Evolutionary conservation across 2,888 invertebrate species (phyloP).

Genomic region (Serrognathus titanus): DNA sequence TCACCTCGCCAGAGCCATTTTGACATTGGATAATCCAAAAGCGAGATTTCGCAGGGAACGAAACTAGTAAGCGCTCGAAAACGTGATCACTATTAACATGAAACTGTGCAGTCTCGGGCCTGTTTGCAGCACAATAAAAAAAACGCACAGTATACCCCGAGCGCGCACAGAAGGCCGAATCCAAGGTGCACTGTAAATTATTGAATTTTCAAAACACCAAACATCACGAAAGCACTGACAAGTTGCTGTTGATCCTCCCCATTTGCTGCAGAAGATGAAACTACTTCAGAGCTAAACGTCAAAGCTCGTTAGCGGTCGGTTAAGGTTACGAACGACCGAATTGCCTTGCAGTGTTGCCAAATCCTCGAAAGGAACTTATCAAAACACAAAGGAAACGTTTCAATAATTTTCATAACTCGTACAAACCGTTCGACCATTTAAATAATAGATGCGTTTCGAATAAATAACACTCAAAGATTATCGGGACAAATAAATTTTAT

Average conservation of each 20-base stretch:
- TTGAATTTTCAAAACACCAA: conserved; percentile 14
- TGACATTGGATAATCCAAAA: conserved; percentile 61
- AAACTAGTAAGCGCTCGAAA: conserved; percentile 4
- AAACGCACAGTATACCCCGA: no score
- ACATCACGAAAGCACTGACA: conserved; percentile 16
- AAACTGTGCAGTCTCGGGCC: not conserved
- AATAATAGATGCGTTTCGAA: no score
- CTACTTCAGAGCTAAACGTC: conserved; percentile 18
- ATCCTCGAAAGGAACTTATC: not conserved
- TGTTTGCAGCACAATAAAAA: no score
- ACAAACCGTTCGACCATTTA: no score
- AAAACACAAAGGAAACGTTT: no score
- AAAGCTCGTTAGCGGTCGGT: conserved; percentile 18
- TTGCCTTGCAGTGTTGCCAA: conserved; percentile 1
- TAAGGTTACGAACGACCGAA: conserved; percentile 13
- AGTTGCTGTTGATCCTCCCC: conserved; percentile 16
- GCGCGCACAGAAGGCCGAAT: no score
- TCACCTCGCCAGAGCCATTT: conserved; percentile 67
- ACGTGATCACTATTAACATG: not conserved
- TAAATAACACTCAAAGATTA: no score
- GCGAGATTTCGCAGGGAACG: conserved; percentile 37
- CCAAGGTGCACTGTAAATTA: no score
- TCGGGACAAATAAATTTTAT: no score
- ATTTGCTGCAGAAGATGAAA: conserved; percentile 18
- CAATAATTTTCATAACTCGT: no score